Conservation (phyloP, 2,113 vertebrate species). For the Cebus imitator region DNA sequence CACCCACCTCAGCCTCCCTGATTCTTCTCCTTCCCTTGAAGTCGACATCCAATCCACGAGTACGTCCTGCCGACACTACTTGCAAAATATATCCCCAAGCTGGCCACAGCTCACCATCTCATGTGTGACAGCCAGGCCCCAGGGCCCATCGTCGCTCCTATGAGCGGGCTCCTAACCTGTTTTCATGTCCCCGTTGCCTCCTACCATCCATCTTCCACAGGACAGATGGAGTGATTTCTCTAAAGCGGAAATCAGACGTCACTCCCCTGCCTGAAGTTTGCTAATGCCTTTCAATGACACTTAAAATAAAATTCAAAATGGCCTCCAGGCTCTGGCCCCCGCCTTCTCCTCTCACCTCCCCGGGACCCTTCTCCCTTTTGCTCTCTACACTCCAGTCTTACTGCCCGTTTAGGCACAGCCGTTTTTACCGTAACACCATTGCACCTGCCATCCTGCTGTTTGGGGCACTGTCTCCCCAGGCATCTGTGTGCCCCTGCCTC, state of each 20-base stretch:
- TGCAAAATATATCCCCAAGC: neutral
- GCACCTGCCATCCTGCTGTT: neutral
- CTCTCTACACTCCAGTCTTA: neutral
- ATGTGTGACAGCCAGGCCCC: neutral
- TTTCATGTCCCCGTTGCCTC: neutral
- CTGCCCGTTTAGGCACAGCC: neutral
- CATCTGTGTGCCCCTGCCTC: neutral
- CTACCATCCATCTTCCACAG: neutral
- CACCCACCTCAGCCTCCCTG: neutral
- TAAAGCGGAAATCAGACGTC: neutral
- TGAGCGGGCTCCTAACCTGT: neutral
- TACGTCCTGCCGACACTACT: neutral
- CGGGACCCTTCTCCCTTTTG: neutral
- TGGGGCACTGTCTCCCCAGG: neutral
- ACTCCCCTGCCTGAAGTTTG: neutral
- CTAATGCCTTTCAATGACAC: neutral
- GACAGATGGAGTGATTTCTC: neutral
- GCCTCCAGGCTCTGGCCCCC: neutral
- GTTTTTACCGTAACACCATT: neutral
- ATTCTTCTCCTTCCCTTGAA: neutral
- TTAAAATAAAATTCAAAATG: neutral
- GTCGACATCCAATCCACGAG: neutral
- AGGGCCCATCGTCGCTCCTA: neutral
- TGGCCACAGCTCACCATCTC: neutral
- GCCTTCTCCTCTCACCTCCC: no score